Conservation (phyloP, 2,888 invertebrate genomes). For the Nymphalis c-album region DNA sequence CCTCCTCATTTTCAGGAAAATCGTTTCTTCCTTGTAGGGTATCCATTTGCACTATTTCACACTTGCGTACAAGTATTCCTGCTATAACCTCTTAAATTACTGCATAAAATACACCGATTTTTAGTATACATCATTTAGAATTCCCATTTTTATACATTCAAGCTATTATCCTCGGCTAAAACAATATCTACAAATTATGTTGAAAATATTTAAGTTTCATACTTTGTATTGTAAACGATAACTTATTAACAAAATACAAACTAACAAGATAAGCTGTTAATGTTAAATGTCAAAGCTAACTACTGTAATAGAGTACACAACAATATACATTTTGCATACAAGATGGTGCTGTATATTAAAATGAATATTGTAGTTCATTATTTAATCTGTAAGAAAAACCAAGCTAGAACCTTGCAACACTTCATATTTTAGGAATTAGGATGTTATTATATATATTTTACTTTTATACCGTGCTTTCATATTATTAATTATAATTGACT, state of each 20-base stretch:
- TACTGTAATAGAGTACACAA: not conserved
- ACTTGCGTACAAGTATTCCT: conserved; percentile 23
- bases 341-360: no score
- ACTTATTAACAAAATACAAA: not conserved
- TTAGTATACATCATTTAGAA: not conserved
- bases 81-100: conserved; percentile 17
- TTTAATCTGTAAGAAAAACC: no score
- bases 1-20: conserved; percentile 14
- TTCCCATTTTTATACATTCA: not conserved
- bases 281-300: not conserved
- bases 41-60: conserved; percentile 31
- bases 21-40: conserved; percentile 25
- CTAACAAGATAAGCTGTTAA: not conserved
- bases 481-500: no score
- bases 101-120: not conserved
- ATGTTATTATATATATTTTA: no score
- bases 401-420: no score
- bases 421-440: no score
- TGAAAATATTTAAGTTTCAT: not conserved
- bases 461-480: no score
- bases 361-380: no score
- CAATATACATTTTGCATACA: no score
- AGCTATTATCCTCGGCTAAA: not conserved
- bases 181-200: not conserved
- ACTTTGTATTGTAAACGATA: not conserved